Base-by-base conservation (phyloP, 2,113 vertebrate species). In the Callithrix jacchus region DNA sequence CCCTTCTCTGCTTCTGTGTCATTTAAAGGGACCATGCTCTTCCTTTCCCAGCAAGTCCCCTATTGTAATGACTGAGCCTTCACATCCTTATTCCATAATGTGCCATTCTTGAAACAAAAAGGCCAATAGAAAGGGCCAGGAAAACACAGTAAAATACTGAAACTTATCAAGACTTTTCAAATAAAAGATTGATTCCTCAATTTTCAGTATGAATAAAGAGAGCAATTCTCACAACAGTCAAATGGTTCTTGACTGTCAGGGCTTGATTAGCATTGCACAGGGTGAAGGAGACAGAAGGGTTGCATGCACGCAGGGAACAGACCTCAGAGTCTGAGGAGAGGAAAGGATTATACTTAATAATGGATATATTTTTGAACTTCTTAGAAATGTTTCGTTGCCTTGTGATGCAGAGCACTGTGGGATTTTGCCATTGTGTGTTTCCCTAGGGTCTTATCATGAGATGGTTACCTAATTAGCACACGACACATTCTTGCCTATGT, bases 391-490 rank as follows among this genome's bases (percentile, higher is more conserved):
- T 95, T 96, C 92, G 92, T 88, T 96, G 79, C 79, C 82, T 87
- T 86, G 52, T 88, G 58, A 93, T 94, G 73, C 47, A 83, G 92
- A 94, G 61, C 45, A 73, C 49, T 82, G 79, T 97, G 95, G 52
- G 76, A 89, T 76, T 96, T 94, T 92, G 54, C 79, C 70, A 16
- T 86, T 18, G 27, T 94, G 14, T 95, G 52, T 93, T 91, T 96
- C 92, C 92, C 84, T 82, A 11, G 76, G 93, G 89, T 93, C 91
- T 96, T 97, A 92, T 92, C 94, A 93, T 85, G 92, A 92, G 90
- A 93, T 93, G 30, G 84, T 47, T 93, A 84, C 66, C 85, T 97
- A 94, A 97, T 95, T 97, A 94, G 93, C 87, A 97, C 95, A 81
- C 4, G 27, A 64, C 81, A 52, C 84, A 79, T 92, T 76, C 77